A percentile compares a stretch with the other conserved stretches of the same genome.
Evolutionary conservation across 2,113 vertebrate species (phyloP).

Genomic region (Psephotus haematonotus): DNA sequence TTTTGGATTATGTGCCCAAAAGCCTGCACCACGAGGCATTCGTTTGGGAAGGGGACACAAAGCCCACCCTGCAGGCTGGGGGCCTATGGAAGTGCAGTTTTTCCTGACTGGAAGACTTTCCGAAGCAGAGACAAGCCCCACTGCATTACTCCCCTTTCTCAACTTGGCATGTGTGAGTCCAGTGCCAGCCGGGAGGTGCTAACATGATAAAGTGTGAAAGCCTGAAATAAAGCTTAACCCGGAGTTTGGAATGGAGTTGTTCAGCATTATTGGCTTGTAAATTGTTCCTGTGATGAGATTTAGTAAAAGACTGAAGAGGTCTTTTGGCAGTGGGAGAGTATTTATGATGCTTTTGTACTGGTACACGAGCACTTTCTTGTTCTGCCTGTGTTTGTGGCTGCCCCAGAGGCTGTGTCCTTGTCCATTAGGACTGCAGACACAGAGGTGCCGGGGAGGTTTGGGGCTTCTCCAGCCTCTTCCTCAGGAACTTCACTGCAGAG

Average conservation of each 20-base stretch:
- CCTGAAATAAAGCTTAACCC: constrained; percentile 48
- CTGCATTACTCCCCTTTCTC: background rate
- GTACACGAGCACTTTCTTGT: background rate
- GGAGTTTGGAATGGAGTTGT: constrained; percentile 4
- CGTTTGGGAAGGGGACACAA: background rate
- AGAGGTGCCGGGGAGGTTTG: background rate
- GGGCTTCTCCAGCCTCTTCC: background rate
- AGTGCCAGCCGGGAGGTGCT: background rate
- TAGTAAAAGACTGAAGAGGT: constrained; percentile 42
- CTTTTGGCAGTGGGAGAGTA: constrained; percentile 33
- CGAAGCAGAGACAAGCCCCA: background rate
- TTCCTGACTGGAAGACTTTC: background rate
- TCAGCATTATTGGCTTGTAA: constrained; percentile 55
- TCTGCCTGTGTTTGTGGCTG: background rate
- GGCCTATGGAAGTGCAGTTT: background rate
- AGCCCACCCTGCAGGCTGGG: background rate
- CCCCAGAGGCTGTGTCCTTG: background rate
- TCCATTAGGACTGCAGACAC: background rate
- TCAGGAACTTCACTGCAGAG: background rate
- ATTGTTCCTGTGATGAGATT: constrained; percentile 51
- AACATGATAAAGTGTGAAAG: constrained; percentile 18
- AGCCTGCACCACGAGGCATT: background rate
- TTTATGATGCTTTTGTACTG: constrained; percentile 28
- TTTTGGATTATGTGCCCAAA: background rate
- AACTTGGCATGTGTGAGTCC: background rate